Evolutionary conservation across 1,140 invertebrate species (phyloP), one percentile per base, ranked within the genome.

Genomic region (Trichoplusia ni): DNA sequence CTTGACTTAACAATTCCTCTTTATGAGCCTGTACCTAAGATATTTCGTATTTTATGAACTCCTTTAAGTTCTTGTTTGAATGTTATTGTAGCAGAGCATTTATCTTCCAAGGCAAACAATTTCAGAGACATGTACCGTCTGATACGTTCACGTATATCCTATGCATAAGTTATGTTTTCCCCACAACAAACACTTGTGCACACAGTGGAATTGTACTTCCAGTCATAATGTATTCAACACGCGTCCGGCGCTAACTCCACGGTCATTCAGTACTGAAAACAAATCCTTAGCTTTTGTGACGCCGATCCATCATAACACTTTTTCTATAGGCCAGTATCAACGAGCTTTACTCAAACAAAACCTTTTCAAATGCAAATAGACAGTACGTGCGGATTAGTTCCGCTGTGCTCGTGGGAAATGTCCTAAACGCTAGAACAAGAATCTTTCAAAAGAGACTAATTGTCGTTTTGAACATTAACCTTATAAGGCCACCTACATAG

Each of bases 401-500:
- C 80, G 83, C 70, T 63, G 64, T 37, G 33, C 51, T 74, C 81
- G 85, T 89, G 86, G 84, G 86, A 89, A 89, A 73, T 81, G 56
- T 70, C 66, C 64, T 69, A 65, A 65, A 68, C 64, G 21, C n/a
- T 53, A 37, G 42, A 47, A 58, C 47, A 60, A 38, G 16, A 25
- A 23, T 35, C 33, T 56, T 54, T 60, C 13, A 23, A 59, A 47
- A 54, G 19, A 13, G 42, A 58, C 49, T 51, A 56, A 46, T 61
- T 64, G 49, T 67, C 37, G 33, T 29, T 79, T 73, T 74, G 75
- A 82, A 84, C 83, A 89, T 89, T 87, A 84, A 86, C 86, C 84
- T 89, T 88, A 87, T 87, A 89, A 80, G 85, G 86, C 83, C 83
- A 87, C 86, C 86, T 89, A 89, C 86, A 83, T 79, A 73, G 75